Evolutionary conservation across 1,140 invertebrate genomes (phyloP).

Genomic region (Rhynchophorus ferrugineus): DNA sequence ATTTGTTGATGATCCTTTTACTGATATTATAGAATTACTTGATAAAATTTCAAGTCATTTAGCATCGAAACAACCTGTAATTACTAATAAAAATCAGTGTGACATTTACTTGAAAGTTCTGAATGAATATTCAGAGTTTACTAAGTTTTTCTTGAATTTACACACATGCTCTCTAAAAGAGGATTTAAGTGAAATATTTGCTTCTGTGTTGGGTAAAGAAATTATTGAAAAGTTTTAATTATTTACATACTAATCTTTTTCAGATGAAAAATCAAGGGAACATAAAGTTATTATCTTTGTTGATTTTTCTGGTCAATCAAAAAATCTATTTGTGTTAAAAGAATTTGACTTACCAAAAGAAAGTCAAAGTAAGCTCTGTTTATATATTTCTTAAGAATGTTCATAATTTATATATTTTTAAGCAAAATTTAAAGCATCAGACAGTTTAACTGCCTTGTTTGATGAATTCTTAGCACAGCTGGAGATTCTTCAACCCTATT

Average conservation of each 20-base stretch:
- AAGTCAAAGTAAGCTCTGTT: constrained; percentile 7
- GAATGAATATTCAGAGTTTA: constrained; percentile 31
- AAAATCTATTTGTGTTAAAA: constrained; percentile 25
- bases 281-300: constrained; percentile 25
- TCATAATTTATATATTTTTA: not conserved
- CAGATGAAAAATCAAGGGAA: constrained; percentile 27
- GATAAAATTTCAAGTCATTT: constrained; percentile 11
- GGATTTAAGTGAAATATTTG: constrained; percentile 27
- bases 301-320: constrained; percentile 18
- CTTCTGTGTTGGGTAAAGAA: constrained; percentile 8
- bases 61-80: constrained; percentile 5
- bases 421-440: constrained; percentile 10
- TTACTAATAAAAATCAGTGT: constrained; percentile 13
- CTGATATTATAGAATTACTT: constrained; percentile 14
- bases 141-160: constrained; percentile 30
- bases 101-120: constrained; percentile 28
- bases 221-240: not conserved
- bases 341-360: constrained; percentile 27
- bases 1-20: not conserved
- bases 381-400: not conserved
- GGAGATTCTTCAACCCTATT: constrained; percentile 39
- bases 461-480: constrained; percentile 24
- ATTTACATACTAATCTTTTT: constrained; percentile 4
- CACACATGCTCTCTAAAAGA: constrained; percentile 24
- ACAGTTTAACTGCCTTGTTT: constrained; percentile 26